These are phyloP conservation scores for Psittacula derbiana DNA, from an alignment of 2,797 vertebrate genomes.

Conservation along the genomic window DNA sequence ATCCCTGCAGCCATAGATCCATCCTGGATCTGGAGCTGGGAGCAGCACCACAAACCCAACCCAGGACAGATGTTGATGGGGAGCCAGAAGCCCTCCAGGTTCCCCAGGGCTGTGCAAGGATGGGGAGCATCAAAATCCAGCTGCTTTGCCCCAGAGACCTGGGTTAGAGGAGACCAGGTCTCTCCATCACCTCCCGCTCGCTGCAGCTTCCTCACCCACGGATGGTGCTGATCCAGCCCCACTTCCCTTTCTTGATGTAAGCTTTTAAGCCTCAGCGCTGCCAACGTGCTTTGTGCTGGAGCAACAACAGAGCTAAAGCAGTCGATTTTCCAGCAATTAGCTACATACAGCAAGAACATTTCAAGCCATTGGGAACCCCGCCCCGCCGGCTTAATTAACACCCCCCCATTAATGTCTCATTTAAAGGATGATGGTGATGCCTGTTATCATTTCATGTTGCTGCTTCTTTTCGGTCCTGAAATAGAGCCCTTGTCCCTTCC, in stretches of 20 bases:
- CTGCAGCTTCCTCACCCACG: rapidly evolving
- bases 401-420: conserved; percentile 74
- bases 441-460: conserved; percentile 69
- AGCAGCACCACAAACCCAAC: too few relatives aligned
- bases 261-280: background rate
- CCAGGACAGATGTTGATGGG: too few relatives aligned
- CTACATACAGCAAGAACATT: conserved; percentile 29
- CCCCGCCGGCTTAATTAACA: conserved; percentile 70
- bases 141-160: background rate
- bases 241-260: background rate
- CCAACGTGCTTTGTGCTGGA: background rate
- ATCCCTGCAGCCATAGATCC: background rate
- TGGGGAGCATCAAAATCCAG: background rate
- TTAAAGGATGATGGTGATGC: conserved; percentile 68
- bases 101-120: background rate
- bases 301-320: background rate
- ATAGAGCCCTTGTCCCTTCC: conserved; percentile 40
- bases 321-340: conserved; percentile 57
- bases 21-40: background rate
- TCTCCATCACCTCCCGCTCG: background rate
- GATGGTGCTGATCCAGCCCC: background rate
- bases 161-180: rapidly evolving
- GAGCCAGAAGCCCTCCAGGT: background rate
- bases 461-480: conserved; percentile 53
- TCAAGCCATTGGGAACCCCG: conserved; percentile 28